A percentile compares a stretch with the other conserved stretches of the same genome.
Conservation (phyloP, 2,888 invertebrate genomes). For the Patella pellucida region DNA sequence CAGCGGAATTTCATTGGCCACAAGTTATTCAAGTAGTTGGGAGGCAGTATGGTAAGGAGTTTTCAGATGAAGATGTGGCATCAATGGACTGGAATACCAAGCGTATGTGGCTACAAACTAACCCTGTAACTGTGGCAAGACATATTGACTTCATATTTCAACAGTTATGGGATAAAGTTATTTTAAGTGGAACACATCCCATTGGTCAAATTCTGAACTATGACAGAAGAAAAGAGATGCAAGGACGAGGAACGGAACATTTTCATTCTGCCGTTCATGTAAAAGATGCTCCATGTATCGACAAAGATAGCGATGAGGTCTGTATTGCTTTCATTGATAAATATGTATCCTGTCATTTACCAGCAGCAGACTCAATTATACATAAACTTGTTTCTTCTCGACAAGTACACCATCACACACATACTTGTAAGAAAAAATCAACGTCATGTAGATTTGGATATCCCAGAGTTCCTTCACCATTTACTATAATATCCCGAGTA, state of each 20-base stretch:
- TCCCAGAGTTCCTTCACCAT: slow-evolving; percentile 17
- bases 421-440: slow-evolving; percentile 23
- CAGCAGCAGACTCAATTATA: background rate
- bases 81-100: slow-evolving; percentile 23
- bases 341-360: slow-evolving; percentile 27
- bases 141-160: slow-evolving; percentile 34
- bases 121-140: slow-evolving; percentile 29
- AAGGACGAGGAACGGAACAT: slow-evolving; percentile 32
- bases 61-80: slow-evolving; percentile 18
- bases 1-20: slow-evolving; percentile 40
- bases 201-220: slow-evolving; percentile 30
- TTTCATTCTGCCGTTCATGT: slow-evolving; percentile 30
- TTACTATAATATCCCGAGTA: slow-evolving; percentile 27
- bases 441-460: slow-evolving; percentile 25
- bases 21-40: slow-evolving; percentile 34
- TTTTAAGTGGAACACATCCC: slow-evolving; percentile 30
- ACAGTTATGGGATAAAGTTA: slow-evolving; percentile 32
- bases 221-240: slow-evolving; percentile 33
- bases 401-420: background rate
- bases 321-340: slow-evolving; percentile 27
- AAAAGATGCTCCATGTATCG: slow-evolving; percentile 27
- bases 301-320: slow-evolving; percentile 22
- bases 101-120: slow-evolving; percentile 30
- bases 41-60: slow-evolving; percentile 31
- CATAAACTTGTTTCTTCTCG: too few species aligned